Evolutionary conservation across 2,797 vertebrate genomes (phyloP).

Genomic region (Mormyrus proboscirostris): DNA sequence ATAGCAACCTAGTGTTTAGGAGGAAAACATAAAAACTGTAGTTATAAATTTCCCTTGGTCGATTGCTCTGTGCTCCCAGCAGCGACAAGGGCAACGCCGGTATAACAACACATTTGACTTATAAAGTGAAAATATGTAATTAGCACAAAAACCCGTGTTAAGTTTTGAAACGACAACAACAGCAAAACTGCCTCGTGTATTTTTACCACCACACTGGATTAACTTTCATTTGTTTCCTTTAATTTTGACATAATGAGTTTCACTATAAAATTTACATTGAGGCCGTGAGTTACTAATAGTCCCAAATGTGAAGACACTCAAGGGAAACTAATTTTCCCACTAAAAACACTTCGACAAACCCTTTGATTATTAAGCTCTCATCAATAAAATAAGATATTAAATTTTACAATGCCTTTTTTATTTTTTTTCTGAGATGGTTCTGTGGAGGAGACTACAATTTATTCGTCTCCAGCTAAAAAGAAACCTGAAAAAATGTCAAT

Average conservation of each 20-base stretch:
- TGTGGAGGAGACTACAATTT: neutral
- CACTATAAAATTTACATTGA: neutral
- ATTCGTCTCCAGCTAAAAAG: neutral
- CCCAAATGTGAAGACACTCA: neutral
- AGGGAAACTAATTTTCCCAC: neutral
- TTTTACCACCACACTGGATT: neutral
- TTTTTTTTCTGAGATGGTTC: neutral
- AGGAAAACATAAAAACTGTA: neutral
- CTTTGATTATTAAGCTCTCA: slow-evolving; percentile 2
- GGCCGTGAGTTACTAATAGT: neutral
- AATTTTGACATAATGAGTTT: neutral
- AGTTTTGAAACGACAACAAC: neutral
- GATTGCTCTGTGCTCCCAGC: neutral
- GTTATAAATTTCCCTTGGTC: neutral
- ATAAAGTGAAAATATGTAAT: neutral
- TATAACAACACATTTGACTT: neutral
- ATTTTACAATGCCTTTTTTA: neutral
- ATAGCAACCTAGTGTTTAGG: neutral
- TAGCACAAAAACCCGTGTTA: neutral
- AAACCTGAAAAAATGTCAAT: neutral
- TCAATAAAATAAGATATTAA: neutral
- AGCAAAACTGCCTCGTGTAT: neutral
- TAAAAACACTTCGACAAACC: neutral
- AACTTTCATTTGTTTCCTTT: neutral
- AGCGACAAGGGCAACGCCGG: neutral